phyloP scores from a whole-genome alignment of 2,888 invertebrate genomes.

The Neuroscelio doddi region DNA sequence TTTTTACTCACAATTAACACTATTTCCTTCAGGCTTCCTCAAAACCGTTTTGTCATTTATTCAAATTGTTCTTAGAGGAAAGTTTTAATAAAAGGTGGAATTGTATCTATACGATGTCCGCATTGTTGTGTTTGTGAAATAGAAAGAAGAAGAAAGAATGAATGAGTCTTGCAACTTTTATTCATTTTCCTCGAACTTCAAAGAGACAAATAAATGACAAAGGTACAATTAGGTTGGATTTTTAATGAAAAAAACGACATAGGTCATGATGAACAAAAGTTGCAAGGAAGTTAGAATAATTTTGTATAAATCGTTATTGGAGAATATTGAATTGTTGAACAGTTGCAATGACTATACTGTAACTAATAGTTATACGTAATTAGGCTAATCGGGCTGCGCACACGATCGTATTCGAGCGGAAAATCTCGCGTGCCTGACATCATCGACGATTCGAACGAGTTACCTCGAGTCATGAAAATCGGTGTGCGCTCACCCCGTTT shows the following conservation, averaged over 20 bases:
- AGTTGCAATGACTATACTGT: constrained; percentile 10
- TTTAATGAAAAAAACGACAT: background rate
- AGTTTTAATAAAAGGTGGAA: background rate
- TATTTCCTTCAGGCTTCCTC: background rate
- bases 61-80: background rate
- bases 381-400: constrained; percentile 10
- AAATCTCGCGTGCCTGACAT: constrained; percentile 19
- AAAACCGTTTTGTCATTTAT: too few species aligned
- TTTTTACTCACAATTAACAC: background rate
- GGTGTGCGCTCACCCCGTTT: background rate
- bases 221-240: too few species aligned
- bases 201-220: too few species aligned
- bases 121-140: constrained; percentile 3
- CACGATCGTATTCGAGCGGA: constrained; percentile 2
- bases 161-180: background rate
- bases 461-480: background rate
- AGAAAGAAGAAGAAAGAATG: background rate
- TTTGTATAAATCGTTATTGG: constrained; percentile 19
- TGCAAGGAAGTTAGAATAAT: background rate
- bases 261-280: background rate
- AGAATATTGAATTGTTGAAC: constrained; percentile 24
- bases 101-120: background rate
- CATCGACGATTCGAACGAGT: background rate
- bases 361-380: constrained; percentile 17
- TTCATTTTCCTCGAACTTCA: background rate